These are phyloP conservation scores for Phymatocera aterrima DNA, from an alignment of 2,888 invertebrate genomes.

Conservation along the genomic window DNA sequence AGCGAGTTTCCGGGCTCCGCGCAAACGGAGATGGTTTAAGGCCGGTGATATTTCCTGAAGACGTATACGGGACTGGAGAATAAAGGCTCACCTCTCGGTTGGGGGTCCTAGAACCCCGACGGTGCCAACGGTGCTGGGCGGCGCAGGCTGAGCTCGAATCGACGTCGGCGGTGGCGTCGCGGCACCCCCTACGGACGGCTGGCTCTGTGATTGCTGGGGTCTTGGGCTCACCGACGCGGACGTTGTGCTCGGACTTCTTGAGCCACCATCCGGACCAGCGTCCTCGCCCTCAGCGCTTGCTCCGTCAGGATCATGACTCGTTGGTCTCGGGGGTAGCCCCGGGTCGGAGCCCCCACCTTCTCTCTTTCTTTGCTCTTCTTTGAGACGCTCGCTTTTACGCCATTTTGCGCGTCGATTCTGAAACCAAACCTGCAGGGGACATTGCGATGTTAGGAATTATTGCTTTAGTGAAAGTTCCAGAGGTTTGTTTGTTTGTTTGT, in stretches of 20 bases:
- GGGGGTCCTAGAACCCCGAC: conserved; percentile 67
- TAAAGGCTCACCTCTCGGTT: conserved; percentile 70
- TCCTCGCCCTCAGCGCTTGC: conserved; percentile 63
- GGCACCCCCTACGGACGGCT: conserved; percentile 77
- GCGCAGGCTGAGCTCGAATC: conserved; percentile 77
- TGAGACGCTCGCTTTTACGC: conserved; percentile 93
- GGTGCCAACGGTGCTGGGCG: conserved; percentile 49
- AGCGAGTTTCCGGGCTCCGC: conserved; percentile 64
- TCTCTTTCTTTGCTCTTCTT: conserved; percentile 92
- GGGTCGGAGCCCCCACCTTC: conserved; percentile 83
- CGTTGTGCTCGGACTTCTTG: conserved; percentile 72
- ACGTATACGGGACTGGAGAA: conserved; percentile 68
- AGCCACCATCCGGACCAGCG: conserved; percentile 62
- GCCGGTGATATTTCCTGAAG: conserved; percentile 69
- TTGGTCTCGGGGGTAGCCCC: conserved; percentile 71
- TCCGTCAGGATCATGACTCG: conserved; percentile 63
- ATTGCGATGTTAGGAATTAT: background rate
- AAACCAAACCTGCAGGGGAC: conserved; percentile 88
- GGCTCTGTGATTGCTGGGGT: conserved; percentile 75
- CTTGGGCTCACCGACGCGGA: conserved; percentile 72
- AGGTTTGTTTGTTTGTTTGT: too few species aligned
- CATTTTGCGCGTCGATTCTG: conserved; percentile 95
- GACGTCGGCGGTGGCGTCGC: conserved; percentile 79
- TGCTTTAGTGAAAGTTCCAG: background rate
- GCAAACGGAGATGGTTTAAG: conserved; percentile 55